These are phyloP conservation scores for Eupsittula cactorum DNA, from an alignment of 2,113 vertebrate species.

Conservation along the genomic window DNA sequence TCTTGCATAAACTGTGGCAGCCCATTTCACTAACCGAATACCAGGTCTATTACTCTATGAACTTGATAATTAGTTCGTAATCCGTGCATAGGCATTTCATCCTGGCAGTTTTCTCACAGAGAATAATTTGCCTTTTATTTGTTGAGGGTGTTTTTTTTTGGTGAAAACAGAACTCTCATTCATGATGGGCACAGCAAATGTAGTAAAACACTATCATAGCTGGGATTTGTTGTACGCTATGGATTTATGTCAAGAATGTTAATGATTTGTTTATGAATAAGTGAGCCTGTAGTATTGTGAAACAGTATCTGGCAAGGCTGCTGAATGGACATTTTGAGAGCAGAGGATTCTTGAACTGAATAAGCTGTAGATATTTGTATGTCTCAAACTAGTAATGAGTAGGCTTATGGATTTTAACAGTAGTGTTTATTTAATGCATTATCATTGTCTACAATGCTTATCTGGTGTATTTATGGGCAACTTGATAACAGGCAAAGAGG, in stretches of 20 bases:
- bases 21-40: slow-evolving; percentile 21
- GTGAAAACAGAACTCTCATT: slow-evolving; percentile 75
- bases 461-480: not conserved
- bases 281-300: slow-evolving; percentile 75
- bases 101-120: slow-evolving; percentile 62
- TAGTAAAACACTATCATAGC: slow-evolving; percentile 78
- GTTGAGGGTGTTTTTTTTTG: slow-evolving; percentile 60
- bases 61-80: slow-evolving; percentile 71
- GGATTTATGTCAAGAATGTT: slow-evolving; percentile 84
- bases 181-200: slow-evolving; percentile 72
- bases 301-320: slow-evolving; percentile 70
- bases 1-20: not conserved
- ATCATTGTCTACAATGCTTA: not conserved
- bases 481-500: not conserved
- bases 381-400: slow-evolving; percentile 63
- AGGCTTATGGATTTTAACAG: slow-evolving; percentile 54
- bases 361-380: slow-evolving; percentile 58
- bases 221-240: slow-evolving; percentile 75
- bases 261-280: slow-evolving; percentile 86
- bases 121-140: slow-evolving; percentile 78
- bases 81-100: slow-evolving; percentile 65
- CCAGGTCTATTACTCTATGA: slow-evolving; percentile 55
- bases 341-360: slow-evolving; percentile 68
- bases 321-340: slow-evolving; percentile 77
- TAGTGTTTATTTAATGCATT: slow-evolving; percentile 56